Base-by-base conservation (phyloP, 2,888 invertebrate species). In the Tetranychus piercei region DNA sequence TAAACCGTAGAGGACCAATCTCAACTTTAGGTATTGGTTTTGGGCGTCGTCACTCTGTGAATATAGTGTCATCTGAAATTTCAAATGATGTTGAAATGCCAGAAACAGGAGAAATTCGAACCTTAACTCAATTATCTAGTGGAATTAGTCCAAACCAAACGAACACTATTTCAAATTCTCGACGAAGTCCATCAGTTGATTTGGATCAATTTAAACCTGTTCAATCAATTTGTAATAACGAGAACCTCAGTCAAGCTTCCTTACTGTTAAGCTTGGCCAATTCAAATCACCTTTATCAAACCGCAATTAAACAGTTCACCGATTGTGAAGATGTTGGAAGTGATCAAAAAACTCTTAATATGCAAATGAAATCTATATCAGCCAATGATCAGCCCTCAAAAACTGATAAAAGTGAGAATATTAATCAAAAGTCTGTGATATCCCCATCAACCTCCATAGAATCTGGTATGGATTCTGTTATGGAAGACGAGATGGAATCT, bases 401-500 rank as follows among this genome's bases (percentile, higher is more conserved):
- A 55, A 15, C 11, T 7, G 15, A 55, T 15, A 15, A 55, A 55
- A 55, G 55, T 55, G 55, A 55, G 55, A 55, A 55, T 55, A 9
- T 15, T 15, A 55, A 55, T 55, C 55, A 15, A 15, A 15, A 55
- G 2, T 55, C 55, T 55, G 55, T 55, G 55, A 55, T 55, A 55
- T 55, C 55, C 11, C 55, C 55, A 55, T 55, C 55, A 15, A 55
- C 55, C 15, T 55, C 55, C 9, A 55, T 55, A 9, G 55, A 55
- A 15, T 55, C 55, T 55, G 55, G 6, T 11, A 23, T 69, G 11
- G 69, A 69, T 11, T 69, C 69, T 11, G 34, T 23, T 69, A 69
- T 69, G 69, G 69, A 69, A 1, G 69, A 69, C 18, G 69, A 69
- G 69, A 69, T 69, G 69, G 20, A 55, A 55, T 55, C 55, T 55